Evolutionary conservation across 2,888 invertebrate species (phyloP).

Genomic region (Julus scandinavius): DNA sequence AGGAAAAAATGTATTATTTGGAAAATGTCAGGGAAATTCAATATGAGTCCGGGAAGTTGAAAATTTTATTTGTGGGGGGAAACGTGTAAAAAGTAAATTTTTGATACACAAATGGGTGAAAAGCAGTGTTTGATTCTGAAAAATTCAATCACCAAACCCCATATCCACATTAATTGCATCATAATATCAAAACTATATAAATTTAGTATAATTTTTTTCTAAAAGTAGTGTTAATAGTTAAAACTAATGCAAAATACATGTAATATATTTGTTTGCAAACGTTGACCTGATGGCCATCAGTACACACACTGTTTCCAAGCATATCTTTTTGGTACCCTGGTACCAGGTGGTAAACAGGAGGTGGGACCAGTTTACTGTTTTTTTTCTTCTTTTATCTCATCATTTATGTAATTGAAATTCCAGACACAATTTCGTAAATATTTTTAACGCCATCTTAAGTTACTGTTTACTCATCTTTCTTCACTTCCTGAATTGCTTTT

Average conservation of each 20-base stretch:
- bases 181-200: no score
- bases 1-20: no score
- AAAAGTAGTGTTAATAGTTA: background rate
- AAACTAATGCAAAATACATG: background rate
- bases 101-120: background rate
- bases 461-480: conserved; percentile 19
- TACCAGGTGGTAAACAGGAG: conserved; percentile 17
- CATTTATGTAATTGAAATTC: conserved; percentile 18
- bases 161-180: no score
- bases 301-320: conserved; percentile 2
- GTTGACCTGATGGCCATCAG: conserved; percentile 21
- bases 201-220: no score
- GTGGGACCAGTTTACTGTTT: conserved; percentile 2
- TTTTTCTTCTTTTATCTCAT: background rate
- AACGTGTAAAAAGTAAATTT: no score
- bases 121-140: background rate
- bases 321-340: background rate
- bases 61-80: no score
- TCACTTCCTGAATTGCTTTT: background rate
- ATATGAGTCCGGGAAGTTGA: no score
- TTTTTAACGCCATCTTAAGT: background rate
- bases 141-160: no score
- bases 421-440: background rate
- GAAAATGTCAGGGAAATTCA: no score
- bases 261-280: background rate